Base-by-base conservation (phyloP, 1,140 invertebrate genomes). In the Polypedilum vanderplanki region DNA sequence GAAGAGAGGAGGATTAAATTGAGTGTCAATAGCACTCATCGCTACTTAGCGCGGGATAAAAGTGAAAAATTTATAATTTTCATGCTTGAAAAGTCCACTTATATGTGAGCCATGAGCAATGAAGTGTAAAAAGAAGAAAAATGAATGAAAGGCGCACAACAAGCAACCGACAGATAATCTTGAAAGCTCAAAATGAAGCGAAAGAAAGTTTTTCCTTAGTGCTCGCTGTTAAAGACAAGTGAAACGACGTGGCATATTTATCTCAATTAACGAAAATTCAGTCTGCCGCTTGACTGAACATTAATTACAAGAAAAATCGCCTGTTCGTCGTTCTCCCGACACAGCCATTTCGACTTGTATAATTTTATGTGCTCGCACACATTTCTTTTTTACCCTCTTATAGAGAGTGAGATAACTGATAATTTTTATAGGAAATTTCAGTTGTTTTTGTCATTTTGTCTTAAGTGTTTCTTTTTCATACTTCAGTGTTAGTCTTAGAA, bases 281-380 rank as follows among this genome's bases (percentile, higher is more conserved):
- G 65, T 70, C 65, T 70, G 65, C 15, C 65, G 65, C 65, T 70
- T 70, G 65, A 70, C 15, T 70, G 17, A 70, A 70, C 65, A 70
- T 70, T 70, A 70, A 70, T 70, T 70, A 70, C 65, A 70, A 70
- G 20, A 22, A 70, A 70, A 70, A 70, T 70, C 65, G 65, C 20
- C 65, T 70, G 24, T 33, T 70, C 20, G 20, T 3, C 20, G 3
- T 22, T 17, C 15, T 70, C 20, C 18, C 17, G 65, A 70, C 17
- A 9, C 17, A 70, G n/a, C 10, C 9, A 18, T 70, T 18, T 20
- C 46, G 1, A n/a, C 46, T 57, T 57, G n/a, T 57, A 15, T 57
- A 33, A 33, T 33, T 33, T 33, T 33, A 33, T 33, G 24, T 33
- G 24, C 24, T 33, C 24, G 24, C 24, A 33, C 5, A 33, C 24